Evolutionary conservation across 2,888 invertebrate species (phyloP).

Genomic region (Nipponacmea schrenckii): DNA sequence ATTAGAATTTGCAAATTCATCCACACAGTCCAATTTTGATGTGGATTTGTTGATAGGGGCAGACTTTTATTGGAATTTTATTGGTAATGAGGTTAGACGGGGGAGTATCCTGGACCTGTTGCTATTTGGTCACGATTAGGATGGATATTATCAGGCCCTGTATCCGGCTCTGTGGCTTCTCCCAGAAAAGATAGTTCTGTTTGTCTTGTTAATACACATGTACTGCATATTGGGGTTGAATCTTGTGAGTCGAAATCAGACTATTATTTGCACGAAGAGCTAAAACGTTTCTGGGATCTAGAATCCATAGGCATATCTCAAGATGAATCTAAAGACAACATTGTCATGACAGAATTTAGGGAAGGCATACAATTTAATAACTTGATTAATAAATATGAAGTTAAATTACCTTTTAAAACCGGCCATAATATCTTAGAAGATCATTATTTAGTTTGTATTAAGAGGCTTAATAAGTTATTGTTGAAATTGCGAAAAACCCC

Average conservation of each 20-base stretch:
- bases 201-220: too few relatives aligned
- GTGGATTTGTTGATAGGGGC: conserved; percentile 1
- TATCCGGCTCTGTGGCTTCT: too few relatives aligned
- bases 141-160: too few relatives aligned
- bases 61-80: too few relatives aligned
- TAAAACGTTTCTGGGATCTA: too few relatives aligned
- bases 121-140: neutral
- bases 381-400: neutral
- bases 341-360: neutral
- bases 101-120: conserved; percentile 1
- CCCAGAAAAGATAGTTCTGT: too few relatives aligned
- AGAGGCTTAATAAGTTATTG: neutral
- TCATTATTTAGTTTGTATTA: conserved; percentile 1
- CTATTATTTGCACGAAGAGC: too few relatives aligned
- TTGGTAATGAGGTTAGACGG: too few relatives aligned
- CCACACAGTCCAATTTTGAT: neutral
- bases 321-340: too few relatives aligned
- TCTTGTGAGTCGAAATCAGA: too few relatives aligned
- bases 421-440: neutral
- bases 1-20: neutral
- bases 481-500: neutral
- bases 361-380: neutral
- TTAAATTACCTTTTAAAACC: neutral
- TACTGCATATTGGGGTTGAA: too few relatives aligned
- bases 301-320: too few relatives aligned